These are phyloP conservation scores for Hozukius guyotensis DNA, from an alignment of 2,797 vertebrate genomes.

Conservation along the genomic window DNA sequence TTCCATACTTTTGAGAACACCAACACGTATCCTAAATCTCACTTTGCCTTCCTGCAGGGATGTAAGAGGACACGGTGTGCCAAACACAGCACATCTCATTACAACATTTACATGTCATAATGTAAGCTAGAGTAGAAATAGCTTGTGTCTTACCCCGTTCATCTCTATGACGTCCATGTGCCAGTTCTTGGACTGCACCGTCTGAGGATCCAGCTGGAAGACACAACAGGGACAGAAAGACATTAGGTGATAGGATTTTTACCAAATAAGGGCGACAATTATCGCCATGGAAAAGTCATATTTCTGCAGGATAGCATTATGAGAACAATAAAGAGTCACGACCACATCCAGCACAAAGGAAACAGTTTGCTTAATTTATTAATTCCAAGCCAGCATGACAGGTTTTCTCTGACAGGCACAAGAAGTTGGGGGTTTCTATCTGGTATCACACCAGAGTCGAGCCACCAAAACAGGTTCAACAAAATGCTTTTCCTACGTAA, in stretches of 20 bases:
- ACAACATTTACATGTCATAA: background rate
- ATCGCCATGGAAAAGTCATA: background rate
- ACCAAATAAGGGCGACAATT: conserved; percentile 9
- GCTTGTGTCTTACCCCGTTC: conserved; percentile 91
- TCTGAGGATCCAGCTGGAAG: conserved; percentile 94
- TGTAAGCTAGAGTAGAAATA: background rate
- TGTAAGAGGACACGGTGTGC: background rate
- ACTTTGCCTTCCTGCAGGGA: background rate
- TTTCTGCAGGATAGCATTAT: background rate
- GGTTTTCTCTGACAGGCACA: background rate
- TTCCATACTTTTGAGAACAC: background rate
- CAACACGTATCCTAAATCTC: background rate
- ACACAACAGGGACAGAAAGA: conserved; percentile 55
- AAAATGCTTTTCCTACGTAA: background rate
- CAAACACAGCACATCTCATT: background rate
- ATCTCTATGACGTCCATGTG: conserved; percentile 98
- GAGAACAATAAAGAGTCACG: background rate
- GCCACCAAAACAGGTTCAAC: background rate
- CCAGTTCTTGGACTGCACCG: conserved; percentile 98
- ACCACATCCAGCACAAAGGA: background rate
- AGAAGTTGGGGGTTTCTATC: background rate
- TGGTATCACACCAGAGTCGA: background rate
- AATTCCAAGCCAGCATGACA: background rate
- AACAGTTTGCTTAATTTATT: background rate
- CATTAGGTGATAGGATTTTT: background rate